These are phyloP conservation scores for Elgaria multicarinata DNA, from an alignment of 2,113 vertebrate species.

Conservation along the genomic window DNA sequence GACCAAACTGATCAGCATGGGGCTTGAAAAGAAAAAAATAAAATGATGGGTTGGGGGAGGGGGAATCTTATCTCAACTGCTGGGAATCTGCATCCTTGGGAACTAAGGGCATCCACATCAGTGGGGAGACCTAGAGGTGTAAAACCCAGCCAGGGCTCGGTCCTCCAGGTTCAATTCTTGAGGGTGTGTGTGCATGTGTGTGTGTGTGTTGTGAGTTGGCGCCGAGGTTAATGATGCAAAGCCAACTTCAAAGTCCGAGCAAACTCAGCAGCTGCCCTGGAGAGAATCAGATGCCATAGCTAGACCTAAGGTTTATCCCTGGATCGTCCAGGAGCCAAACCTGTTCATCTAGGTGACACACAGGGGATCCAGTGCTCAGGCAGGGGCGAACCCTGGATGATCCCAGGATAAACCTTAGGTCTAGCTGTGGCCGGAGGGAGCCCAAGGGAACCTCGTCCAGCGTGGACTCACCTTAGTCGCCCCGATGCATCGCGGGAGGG, in stretches of 20 bases:
- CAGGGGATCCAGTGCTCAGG: too few species aligned
- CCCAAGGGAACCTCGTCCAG: not conserved
- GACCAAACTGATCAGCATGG: not conserved
- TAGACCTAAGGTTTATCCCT: too few species aligned
- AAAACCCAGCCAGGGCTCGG: not conserved
- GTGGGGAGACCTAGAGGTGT: not conserved
- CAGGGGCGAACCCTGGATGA: too few species aligned
- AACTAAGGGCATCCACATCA: not conserved
- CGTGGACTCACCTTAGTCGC: not conserved
- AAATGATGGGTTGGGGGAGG: too few species aligned
- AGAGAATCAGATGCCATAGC: not conserved
- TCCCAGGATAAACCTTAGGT: too few species aligned
- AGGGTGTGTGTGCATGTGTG: too few species aligned
- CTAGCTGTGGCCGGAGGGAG: not conserved
- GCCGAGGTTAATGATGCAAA: not conserved
- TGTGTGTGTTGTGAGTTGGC: not conserved
- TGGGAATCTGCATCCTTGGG: not conserved
- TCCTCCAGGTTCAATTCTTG: not conserved
- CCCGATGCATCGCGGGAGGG: too few species aligned
- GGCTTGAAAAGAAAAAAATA: not conserved
- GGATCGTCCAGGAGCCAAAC: too few species aligned
- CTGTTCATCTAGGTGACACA: too few species aligned
- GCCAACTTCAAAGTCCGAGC: not conserved
- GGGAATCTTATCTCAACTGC: not conserved
- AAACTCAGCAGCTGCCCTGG: too few species aligned